phyloP scores from a whole-genome alignment of 2,888 invertebrate genomes.

The Ormyrus labotus region DNA sequence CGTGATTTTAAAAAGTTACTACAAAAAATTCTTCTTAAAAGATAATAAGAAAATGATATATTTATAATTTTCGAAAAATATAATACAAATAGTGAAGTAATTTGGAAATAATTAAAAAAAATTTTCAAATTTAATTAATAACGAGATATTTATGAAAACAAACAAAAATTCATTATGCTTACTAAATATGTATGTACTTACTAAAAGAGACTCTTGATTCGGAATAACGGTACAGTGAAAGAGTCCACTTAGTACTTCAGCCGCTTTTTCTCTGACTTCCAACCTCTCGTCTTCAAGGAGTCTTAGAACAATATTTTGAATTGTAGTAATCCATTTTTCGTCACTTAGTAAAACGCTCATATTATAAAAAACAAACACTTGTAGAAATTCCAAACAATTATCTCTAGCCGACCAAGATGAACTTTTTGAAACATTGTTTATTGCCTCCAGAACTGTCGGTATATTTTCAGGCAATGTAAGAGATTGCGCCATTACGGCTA shows the following conservation, averaged over 20 bases:
- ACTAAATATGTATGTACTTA: slow-evolving; percentile 69
- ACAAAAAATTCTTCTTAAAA: neutral
- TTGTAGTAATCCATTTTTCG: slow-evolving; percentile 77
- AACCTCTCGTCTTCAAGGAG: slow-evolving; percentile 84
- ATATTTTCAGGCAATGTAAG: slow-evolving; percentile 79
- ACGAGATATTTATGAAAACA: neutral
- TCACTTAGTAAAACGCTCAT: slow-evolving; percentile 81
- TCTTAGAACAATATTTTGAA: slow-evolving; percentile 82
- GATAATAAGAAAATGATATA: neutral
- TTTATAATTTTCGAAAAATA: too few species aligned
- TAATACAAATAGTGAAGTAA: neutral
- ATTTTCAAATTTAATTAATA: neutral
- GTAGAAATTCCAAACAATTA: slow-evolving; percentile 82
- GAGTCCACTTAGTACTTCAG: slow-evolving; percentile 89
- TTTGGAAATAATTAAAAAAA: neutral
- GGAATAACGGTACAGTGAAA: slow-evolving; percentile 89
- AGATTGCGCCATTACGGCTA: slow-evolving; percentile 84
- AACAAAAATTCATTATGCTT: neutral
- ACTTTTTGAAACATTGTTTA: slow-evolving; percentile 76
- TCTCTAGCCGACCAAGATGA: slow-evolving; percentile 84
- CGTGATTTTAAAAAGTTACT: neutral
- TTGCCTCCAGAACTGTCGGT: slow-evolving; percentile 78
- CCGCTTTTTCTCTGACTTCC: slow-evolving; percentile 90
- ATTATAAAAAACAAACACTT: slow-evolving; percentile 85
- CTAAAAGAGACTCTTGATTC: slow-evolving; percentile 79